phyloP scores from a whole-genome alignment of 2,113 vertebrate genomes.

The Paradoxurus hermaphroditus region DNA sequence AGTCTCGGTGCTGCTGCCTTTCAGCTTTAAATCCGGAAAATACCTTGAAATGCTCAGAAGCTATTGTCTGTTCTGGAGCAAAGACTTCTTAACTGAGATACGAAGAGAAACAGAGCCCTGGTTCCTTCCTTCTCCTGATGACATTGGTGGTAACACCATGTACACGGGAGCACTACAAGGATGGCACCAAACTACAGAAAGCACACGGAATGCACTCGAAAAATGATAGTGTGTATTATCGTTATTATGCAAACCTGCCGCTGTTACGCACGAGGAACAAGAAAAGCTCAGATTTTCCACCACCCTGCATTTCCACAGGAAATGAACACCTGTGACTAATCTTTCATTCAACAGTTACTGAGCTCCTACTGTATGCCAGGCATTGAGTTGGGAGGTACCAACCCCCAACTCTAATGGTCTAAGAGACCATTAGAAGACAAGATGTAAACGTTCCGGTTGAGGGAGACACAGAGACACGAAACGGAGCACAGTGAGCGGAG shows the following conservation, averaged over 20 bases:
- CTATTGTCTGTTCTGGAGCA: background rate
- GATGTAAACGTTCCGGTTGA: background rate
- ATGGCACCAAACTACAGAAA: background rate
- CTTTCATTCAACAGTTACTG: background rate
- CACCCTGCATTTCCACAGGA: background rate
- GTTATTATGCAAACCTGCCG: background rate
- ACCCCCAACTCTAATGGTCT: too few relatives aligned
- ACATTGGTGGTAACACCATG: rapidly evolving
- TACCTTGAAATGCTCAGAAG: background rate
- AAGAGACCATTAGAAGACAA: background rate
- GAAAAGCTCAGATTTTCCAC: background rate
- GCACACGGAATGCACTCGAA: background rate
- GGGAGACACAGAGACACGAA: background rate
- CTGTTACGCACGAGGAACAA: background rate
- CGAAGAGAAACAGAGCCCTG: background rate
- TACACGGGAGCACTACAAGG: rapidly evolving
- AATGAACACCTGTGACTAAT: background rate
- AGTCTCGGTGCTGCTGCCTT: background rate
- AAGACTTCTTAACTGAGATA: background rate
- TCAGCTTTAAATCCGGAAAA: background rate
- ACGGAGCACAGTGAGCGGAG: background rate
- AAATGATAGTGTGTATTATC: background rate
- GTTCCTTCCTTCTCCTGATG: background rate
- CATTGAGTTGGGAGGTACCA: background rate
- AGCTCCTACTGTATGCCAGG: background rate